Conservation (phyloP, 1,140 invertebrate species). For the Leucophenga varia region DNA sequence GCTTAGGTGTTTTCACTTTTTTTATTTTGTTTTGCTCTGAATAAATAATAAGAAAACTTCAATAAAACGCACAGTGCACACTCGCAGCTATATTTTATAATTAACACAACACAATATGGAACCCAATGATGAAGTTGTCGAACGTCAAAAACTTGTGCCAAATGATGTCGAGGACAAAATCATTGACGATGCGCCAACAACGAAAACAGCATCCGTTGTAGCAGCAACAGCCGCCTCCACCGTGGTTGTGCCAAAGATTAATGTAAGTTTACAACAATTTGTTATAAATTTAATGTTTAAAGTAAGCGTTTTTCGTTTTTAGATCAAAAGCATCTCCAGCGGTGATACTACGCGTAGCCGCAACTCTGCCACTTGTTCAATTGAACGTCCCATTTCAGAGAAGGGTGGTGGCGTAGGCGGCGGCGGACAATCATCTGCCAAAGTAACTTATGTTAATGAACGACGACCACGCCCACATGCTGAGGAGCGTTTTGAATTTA, state of each 20-base stretch:
- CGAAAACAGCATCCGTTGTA: slow-evolving; percentile 49
- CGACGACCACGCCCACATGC: slow-evolving; percentile 58
- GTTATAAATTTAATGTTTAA: background rate
- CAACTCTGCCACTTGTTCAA: slow-evolving; percentile 50
- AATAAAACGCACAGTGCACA: too few relatives aligned
- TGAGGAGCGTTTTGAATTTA: slow-evolving; percentile 50
- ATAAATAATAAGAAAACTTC: too few relatives aligned
- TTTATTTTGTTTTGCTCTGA: too few relatives aligned
- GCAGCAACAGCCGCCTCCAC: slow-evolving; percentile 45
- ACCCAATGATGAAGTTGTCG: slow-evolving; percentile 53
- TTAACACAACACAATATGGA: slow-evolving; percentile 29
- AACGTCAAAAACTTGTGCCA: slow-evolving; percentile 49
- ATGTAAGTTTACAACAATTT: slow-evolving; percentile 27
- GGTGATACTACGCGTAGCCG: slow-evolving; percentile 51
- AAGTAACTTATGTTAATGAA: slow-evolving; percentile 63
- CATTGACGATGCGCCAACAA: slow-evolving; percentile 15
- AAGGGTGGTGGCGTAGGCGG: slow-evolving; percentile 26
- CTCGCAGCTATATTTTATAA: too few relatives aligned
- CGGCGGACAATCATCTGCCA: slow-evolving; percentile 31
- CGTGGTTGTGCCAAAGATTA: slow-evolving; percentile 53
- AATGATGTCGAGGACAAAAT: slow-evolving; percentile 51
- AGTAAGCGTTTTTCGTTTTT: slow-evolving; percentile 8
- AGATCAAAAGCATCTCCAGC: slow-evolving; percentile 51
- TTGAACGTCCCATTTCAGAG: slow-evolving; percentile 48
- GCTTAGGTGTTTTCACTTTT: too few relatives aligned